Base-by-base conservation (phyloP, 2,888 invertebrate species). In the Amblyteles armatorius region DNA sequence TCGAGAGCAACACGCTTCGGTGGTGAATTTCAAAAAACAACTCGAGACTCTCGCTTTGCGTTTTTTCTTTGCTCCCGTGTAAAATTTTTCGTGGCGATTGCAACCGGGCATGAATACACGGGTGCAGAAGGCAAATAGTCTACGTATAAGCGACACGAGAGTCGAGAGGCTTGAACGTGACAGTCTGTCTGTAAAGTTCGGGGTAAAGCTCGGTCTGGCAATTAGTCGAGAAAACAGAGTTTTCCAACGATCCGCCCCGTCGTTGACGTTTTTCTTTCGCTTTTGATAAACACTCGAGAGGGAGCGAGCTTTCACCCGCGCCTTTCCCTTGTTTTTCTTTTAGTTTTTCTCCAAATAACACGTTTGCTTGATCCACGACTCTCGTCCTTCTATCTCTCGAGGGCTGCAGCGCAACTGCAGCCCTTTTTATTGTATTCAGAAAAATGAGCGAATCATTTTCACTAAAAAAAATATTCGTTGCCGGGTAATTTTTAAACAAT, bases 171-270 rank as follows among this genome's bases (percentile, higher is more conserved):
- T 19, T 7, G 22, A 33, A 36, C 13, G 60, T 36, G 22, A 13
- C 33, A 26, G 26, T 22, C 11, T 11, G 60, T 36, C 22, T 65
- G 11, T 6, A 22, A 40, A 67, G 55, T 50, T 36, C 1, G 26
- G n/a, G 44, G 29, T 3, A 73, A 79, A 52, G 63, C 67, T 72
- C 22, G 68, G 48, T 69, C 57, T 52, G 50, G 29, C 44, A 63
- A 83, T 79, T 79, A 69, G 79, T 36, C 69, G 44, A 22, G 60
- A 79, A 78, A 82, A 73, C 60, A 57, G 4, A 26, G 57, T 44
- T 69, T 60, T 74, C 52, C 19, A 29, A 50, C 36, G 11, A 5
- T 60, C 2, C 50, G 1, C 26, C 22, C 19, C n/a, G 36, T 44
- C 63, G 48, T 22, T 29, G 19, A 67, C 63, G 82, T 52, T 71